These are phyloP conservation scores for Gymnoscopelus braueri DNA, from an alignment of 2,797 vertebrate genomes.

Conservation along the genomic window DNA sequence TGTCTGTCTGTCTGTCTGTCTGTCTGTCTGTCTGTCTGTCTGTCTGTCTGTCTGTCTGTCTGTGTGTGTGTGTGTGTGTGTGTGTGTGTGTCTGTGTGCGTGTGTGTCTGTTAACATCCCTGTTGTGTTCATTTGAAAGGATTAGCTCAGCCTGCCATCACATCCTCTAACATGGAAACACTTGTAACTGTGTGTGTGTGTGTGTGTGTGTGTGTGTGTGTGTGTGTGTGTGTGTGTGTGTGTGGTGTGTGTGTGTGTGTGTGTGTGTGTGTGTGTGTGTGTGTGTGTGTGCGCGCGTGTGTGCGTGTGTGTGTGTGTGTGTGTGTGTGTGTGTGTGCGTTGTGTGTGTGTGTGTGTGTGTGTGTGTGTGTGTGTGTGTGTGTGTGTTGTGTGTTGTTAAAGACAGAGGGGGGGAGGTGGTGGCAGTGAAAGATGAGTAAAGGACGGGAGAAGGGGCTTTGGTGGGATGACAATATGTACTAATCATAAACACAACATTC, in stretches of 20 bases:
- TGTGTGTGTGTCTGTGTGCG: neutral
- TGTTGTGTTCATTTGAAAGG: neutral
- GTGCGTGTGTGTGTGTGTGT: too few relatives aligned
- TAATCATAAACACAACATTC: slow-evolving; percentile 47
- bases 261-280: too few relatives aligned
- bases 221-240: too few relatives aligned
- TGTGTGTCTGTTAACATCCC: too few relatives aligned
- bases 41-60: neutral
- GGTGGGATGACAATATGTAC: slow-evolving; percentile 17
- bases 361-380: too few relatives aligned
- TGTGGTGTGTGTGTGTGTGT: too few relatives aligned
- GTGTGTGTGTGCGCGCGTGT: too few relatives aligned
- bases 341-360: too few relatives aligned
- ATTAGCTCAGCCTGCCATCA: slow-evolving; percentile 5
- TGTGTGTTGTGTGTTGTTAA: too few relatives aligned
- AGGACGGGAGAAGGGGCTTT: slow-evolving; percentile 19
- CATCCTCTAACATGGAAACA: slow-evolving; percentile 29
- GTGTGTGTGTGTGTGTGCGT: too few relatives aligned
- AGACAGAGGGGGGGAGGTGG: neutral
- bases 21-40: neutral
- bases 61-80: neutral
- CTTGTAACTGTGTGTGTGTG: neutral
- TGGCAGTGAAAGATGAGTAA: slow-evolving; percentile 15
- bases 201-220: too few relatives aligned
- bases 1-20: too few relatives aligned